These are phyloP conservation scores for Phenganax marumi DNA, from an alignment of 92 coral and sea anemone species.

Conservation along the genomic window DNA sequence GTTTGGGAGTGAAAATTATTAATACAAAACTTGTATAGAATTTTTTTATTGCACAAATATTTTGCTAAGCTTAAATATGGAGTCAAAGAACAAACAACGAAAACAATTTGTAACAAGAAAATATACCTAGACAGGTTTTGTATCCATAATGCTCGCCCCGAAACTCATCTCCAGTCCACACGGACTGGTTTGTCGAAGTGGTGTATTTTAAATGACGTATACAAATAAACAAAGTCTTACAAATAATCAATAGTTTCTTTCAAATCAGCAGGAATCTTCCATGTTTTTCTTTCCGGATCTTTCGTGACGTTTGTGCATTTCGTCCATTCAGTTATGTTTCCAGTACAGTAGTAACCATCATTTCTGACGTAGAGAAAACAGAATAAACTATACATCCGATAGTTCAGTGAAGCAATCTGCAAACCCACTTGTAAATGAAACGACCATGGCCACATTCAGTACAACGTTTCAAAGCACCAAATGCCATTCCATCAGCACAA, in stretches of 20 bases:
- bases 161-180: too few species aligned
- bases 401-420: background rate
- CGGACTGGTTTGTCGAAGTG: too few species aligned
- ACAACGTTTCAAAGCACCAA: conserved; percentile 82
- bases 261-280: conserved; percentile 71
- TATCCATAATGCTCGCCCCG: too few species aligned
- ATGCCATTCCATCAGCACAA: conserved; percentile 96
- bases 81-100: too few species aligned
- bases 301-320: conserved; percentile 82
- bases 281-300: conserved; percentile 70
- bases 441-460: conserved; percentile 73
- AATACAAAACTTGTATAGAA: too few species aligned
- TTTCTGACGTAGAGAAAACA: conserved; percentile 48
- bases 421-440: conserved; percentile 70
- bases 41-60: too few species aligned
- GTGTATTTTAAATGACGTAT: too few species aligned
- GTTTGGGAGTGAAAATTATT: too few species aligned
- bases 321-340: conserved; percentile 96
- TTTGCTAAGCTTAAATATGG: too few species aligned
- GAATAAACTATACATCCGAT: background rate
- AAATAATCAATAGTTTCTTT: conserved; percentile 70
- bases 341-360: conserved; percentile 87
- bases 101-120: too few species aligned
- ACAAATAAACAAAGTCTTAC: conserved; percentile 51
- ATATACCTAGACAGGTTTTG: too few species aligned